phyloP scores from a whole-genome alignment of 2,888 invertebrate species.

The Lithophane ornitopus region DNA sequence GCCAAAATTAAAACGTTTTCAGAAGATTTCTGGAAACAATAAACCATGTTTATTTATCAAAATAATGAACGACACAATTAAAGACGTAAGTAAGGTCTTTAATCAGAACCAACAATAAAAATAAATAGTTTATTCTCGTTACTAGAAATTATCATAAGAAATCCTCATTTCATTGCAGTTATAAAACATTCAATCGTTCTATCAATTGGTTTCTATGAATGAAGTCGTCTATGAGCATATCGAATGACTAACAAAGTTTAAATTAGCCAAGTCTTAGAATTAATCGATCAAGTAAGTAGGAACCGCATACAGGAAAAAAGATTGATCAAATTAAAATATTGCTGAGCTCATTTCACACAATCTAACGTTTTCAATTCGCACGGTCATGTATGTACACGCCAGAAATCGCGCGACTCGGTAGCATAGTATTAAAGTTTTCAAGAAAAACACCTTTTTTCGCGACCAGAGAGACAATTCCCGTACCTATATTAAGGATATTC shows the following conservation, averaged over 20 bases:
- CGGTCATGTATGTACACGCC: neutral
- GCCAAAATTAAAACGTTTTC: neutral
- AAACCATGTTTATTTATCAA: neutral
- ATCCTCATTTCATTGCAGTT: neutral
- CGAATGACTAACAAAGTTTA: neutral
- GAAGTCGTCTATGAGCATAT: conserved; percentile 3
- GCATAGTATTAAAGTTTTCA: neutral
- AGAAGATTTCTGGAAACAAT: neutral
- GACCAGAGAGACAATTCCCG: neutral
- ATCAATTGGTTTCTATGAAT: conserved; percentile 10
- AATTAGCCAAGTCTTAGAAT: conserved; percentile 6
- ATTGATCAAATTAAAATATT: neutral
- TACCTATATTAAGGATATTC: too few species aligned
- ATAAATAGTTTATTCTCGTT: neutral
- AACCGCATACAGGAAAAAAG: neutral
- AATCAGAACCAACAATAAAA: neutral
- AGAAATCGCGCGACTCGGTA: neutral
- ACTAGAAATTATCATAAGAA: neutral
- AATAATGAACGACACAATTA: neutral
- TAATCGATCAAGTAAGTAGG: neutral
- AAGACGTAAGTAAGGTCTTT: too few species aligned
- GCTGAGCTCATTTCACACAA: neutral
- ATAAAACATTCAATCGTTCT: neutral
- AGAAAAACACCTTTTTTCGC: neutral
- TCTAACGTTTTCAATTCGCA: neutral